Evolutionary conservation across 2,113 vertebrate species (phyloP), one percentile per base, ranked within the genome.

Genomic region (Himantopus leucocephalus): DNA sequence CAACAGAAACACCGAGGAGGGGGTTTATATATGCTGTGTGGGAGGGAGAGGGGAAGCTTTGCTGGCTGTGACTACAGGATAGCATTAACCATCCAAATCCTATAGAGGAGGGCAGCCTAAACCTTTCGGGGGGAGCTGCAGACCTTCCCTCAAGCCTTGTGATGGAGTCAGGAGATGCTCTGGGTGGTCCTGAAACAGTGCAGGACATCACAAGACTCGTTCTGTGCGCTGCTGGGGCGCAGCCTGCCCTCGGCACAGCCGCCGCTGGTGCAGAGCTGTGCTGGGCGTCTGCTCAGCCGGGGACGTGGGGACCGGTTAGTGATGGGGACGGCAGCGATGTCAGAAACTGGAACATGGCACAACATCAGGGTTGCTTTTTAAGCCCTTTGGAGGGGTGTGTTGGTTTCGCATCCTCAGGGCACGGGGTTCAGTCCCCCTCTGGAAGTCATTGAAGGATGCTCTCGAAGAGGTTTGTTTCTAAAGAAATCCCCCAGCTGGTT

Each of bases 131-230:
- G 34, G 10, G 12, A 26, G 66, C 34, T 70, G 53, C 30, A 27
- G 64, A 39, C 37, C 14, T 52, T 72, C 34, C 52, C 50, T 55
- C 12, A 2, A n/a, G 56, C 29, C 3, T n/a, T 23, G 43, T 12
- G 62, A 6, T 3, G 48, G 60, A 67, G 64, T 13, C 68, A 11
- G 74, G 59, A 8, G 0, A 0, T 5, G 60, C 11, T 13, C 60
- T 8, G 85, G 34, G 52, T 10, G 70, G 5, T 60, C n/a, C 73
- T 23, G 53, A 26, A 37, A 10, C 3, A 30, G 8, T 17, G 24
- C 6, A 1, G 50, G 83, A 0, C 1, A 0, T 20, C n/a, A 5
- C 21, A 5, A 10, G 60, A 0, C 15, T 37, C 0, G 0, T 56
- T 81, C 58, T 21, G 1, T 14, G 4, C 3, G 6, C 52, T 47